phyloP scores from a whole-genome alignment of 2,113 vertebrate genomes.

The Zingel zingel region DNA sequence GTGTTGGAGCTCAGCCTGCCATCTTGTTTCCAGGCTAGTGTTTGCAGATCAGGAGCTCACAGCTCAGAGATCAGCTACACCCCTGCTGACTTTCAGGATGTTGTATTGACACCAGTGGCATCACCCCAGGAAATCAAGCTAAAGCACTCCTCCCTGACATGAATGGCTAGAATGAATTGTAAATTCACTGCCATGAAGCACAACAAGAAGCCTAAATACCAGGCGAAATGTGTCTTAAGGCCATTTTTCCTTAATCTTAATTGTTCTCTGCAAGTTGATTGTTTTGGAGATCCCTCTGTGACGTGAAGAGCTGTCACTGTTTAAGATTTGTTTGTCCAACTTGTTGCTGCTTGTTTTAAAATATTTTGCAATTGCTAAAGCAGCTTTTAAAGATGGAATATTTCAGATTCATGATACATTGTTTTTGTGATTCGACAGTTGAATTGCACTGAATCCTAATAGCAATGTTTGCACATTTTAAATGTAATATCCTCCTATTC shows the following conservation, averaged over 20 bases:
- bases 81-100: slow-evolving; percentile 62
- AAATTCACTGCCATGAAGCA: background rate
- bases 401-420: background rate
- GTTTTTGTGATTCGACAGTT: background rate
- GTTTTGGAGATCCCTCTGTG: background rate
- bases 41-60: slow-evolving; percentile 39
- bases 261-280: slow-evolving; percentile 15
- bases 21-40: slow-evolving; percentile 32
- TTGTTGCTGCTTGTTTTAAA: slow-evolving; percentile 5
- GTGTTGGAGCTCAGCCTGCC: slow-evolving; percentile 86
- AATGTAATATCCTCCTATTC: background rate
- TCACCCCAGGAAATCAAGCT: background rate
- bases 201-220: background rate
- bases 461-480: slow-evolving; percentile 25
- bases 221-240: background rate
- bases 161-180: background rate
- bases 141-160: slow-evolving; percentile 33
- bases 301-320: background rate
- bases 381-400: slow-evolving; percentile 14
- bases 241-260: background rate
- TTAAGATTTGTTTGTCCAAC: background rate
- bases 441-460: background rate
- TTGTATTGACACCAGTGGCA: slow-evolving; percentile 42
- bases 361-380: background rate
- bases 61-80: slow-evolving; percentile 52